Evolutionary conservation across 1,140 invertebrate genomes (phyloP).

Genomic region (Trichonephila clavipes): DNA sequence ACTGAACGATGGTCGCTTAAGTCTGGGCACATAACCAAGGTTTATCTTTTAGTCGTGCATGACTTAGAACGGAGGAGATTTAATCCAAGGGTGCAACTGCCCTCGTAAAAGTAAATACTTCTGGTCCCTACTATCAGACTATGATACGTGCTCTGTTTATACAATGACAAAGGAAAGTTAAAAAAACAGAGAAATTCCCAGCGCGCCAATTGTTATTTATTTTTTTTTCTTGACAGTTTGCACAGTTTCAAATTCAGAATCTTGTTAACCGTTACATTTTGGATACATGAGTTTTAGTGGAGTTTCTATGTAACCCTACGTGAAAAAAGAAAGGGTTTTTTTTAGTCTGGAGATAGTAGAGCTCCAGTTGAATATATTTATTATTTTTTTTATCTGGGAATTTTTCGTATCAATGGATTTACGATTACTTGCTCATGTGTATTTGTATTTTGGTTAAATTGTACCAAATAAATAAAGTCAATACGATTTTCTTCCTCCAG

Average conservation of each 20-base stretch:
- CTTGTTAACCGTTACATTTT: conserved; percentile 20
- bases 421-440: not conserved
- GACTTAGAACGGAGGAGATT: not conserved
- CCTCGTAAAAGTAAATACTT: conserved; percentile 70
- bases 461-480: not conserved
- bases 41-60: conserved; percentile 58
- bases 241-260: conserved; percentile 13
- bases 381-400: not conserved
- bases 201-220: not conserved
- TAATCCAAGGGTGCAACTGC: conserved; percentile 42
- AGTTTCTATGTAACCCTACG: not conserved
- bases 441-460: not conserved
- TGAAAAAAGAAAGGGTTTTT: not conserved
- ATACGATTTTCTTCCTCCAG: no score
- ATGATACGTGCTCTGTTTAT: conserved; percentile 35
- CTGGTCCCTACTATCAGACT: conserved; percentile 34
- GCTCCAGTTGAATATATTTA: not conserved
- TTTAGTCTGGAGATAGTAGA: not conserved
- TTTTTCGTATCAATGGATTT: not conserved
- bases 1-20: conserved; percentile 22
- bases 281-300: not conserved
- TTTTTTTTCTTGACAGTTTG: conserved; percentile 1
- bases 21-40: conserved; percentile 51
- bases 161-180: not conserved
- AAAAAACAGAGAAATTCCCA: not conserved